Evolutionary conservation across 2,888 invertebrate genomes (phyloP).

Genomic region (Platycnemis pennipes): DNA sequence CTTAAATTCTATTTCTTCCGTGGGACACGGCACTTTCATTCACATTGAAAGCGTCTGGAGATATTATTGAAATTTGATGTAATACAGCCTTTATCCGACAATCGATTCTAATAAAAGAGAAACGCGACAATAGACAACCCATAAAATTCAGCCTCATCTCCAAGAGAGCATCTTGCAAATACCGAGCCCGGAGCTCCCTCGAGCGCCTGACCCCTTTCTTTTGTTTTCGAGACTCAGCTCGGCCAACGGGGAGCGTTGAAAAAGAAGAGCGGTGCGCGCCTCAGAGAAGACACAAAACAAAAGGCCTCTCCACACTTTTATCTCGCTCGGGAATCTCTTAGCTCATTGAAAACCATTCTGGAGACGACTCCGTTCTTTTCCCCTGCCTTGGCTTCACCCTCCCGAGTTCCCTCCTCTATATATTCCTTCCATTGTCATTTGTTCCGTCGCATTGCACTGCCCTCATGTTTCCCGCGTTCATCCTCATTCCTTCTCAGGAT

Average conservation of each 20-base stretch:
- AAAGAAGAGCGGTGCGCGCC: not conserved
- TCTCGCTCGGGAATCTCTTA: constrained; percentile 18
- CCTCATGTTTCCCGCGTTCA: not conserved
- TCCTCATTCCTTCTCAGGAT: not conserved
- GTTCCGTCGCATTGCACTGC: not conserved
- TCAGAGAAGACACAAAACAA: constrained; percentile 8
- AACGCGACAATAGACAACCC: no score
- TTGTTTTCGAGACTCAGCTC: not conserved
- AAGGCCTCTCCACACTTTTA: constrained; percentile 18
- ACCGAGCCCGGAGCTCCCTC: not conserved
- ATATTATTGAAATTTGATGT: no score
- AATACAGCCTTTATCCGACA: no score
- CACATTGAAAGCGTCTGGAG: no score
- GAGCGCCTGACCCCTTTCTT: not conserved
- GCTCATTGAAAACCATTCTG: constrained; percentile 52
- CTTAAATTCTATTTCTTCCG: no score
- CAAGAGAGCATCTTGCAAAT: not conserved
- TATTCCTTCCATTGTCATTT: not conserved
- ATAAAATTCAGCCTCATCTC: no score
- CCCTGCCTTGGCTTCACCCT: not conserved
- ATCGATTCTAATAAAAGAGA: no score
- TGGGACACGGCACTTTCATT: no score
- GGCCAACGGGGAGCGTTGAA: not conserved
- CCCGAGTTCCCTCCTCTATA: not conserved
- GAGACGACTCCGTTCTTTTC: constrained; percentile 7